Evolutionary conservation across 2,888 invertebrate genomes (phyloP).

Genomic region (Rotaria magnacalcarata): DNA sequence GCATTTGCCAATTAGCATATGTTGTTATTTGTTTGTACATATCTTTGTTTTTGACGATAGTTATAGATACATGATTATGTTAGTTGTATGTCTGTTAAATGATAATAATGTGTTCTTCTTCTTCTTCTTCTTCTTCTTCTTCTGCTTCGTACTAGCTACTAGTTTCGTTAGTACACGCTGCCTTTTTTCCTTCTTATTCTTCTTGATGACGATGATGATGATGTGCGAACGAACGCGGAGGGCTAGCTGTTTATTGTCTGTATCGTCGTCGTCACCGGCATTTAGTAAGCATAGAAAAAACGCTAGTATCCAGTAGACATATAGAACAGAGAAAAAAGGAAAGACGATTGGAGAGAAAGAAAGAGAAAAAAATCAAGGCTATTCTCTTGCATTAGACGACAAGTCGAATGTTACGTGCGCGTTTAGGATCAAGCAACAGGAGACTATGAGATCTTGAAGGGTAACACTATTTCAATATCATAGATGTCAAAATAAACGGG

Average conservation of each 20-base stretch:
- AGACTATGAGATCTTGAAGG: conserved; percentile 24
- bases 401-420: neutral
- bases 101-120: neutral
- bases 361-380: conserved; percentile 24
- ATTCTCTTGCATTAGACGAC: neutral
- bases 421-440: conserved; percentile 17
- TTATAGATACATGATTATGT: neutral
- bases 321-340: neutral
- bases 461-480: neutral
- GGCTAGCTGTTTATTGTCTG: neutral
- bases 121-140: neutral
- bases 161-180: neutral
- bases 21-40: neutral
- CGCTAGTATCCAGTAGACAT: neutral
- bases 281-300: neutral
- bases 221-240: neutral
- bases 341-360: neutral
- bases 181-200: neutral
- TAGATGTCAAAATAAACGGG: conserved; percentile 14
- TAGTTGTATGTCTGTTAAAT: neutral
- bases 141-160: neutral
- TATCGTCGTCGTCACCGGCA: conserved; percentile 1
- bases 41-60: neutral
- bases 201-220: neutral
- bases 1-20: neutral